Evolutionary conservation across 2,888 invertebrate species (phyloP), one percentile per base, ranked within the genome.

Genomic region (Chrysodeixis includens): DNA sequence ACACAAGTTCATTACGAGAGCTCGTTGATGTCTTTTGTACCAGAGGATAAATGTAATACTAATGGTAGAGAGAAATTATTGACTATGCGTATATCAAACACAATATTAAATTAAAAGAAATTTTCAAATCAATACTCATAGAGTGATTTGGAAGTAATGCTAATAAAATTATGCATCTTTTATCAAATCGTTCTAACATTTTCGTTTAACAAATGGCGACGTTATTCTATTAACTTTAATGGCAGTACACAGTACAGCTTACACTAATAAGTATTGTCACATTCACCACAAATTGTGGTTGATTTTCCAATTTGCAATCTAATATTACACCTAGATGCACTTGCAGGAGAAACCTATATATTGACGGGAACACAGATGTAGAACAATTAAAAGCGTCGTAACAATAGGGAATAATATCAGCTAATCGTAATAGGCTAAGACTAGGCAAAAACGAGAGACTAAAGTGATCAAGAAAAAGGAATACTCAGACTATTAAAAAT

Each of bases 271-370:
- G 51, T 66, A 55, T 57, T 62, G 69, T 80, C 74, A 66, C 55
- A 67, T 44, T 26, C 12, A 52, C 76, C 74, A 66, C 80, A 74
- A 61, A 62, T 35, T 83, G 85, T 63, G 83, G 85, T 83, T 74
- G 66, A 84, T 84, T 86, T 85, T 84, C 80, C 75, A 77, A 82
- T 78, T 71, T 63, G 53, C 71, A 46, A 63, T 76, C 63, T 76
- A 66, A 64, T 56, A 66, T 77, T 66, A 74, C 82, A 70, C 66
- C 71, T 73, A 79, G 81, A 76, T 75, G 78, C 73, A 66, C 63
- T 74, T 62, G 69, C 64, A 53, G 76, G 84, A 78, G 85, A 85
- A 85, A 85, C 66, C 63, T 69, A 72, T 76, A 62, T 59, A 76
- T 72, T 74, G 57, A 62, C 56, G 8, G 54, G 18, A 59, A 68